A percentile compares a stretch with the other conserved stretches of the same genome.
Conservation (phyloP, 2,113 vertebrate species). For the Eulacestoma nigropectus region DNA sequence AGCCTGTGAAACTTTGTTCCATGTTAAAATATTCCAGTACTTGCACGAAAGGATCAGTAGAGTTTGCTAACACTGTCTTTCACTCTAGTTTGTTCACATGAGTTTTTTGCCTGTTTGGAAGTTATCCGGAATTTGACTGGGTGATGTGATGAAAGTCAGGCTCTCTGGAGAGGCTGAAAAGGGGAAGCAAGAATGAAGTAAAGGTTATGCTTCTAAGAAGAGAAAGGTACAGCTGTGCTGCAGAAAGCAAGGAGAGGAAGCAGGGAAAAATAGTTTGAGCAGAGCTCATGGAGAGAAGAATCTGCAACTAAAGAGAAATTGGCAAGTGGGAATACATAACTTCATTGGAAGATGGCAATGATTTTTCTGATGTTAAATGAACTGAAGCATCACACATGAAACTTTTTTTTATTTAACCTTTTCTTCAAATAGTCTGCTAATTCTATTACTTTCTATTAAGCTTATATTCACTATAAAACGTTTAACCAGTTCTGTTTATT, state of each 20-base stretch:
- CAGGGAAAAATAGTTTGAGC: neutral
- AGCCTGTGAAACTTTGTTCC: slow-evolving; percentile 5
- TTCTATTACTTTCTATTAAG: neutral
- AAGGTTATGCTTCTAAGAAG: neutral
- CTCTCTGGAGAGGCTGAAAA: neutral
- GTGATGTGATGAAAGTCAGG: neutral
- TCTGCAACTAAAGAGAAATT: neutral
- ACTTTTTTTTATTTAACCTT: neutral
- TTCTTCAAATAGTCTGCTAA: neutral
- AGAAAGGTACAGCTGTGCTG: neutral
- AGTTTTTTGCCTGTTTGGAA: slow-evolving; percentile 5
- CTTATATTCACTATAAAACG: neutral
- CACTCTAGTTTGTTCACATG: neutral
- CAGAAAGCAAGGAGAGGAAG: neutral
- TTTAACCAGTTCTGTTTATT: neutral
- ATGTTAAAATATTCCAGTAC: neutral
- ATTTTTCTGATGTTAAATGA: neutral
- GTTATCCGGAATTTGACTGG: neutral
- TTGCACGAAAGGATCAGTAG: neutral
- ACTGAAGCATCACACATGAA: neutral
- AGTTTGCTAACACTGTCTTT: slow-evolving; percentile 25
- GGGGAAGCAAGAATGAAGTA: neutral
- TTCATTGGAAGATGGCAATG: neutral
- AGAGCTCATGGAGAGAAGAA: neutral
- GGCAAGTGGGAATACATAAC: neutral